Base-by-base conservation (phyloP, 1,140 invertebrate species). In the Zaprionus lachaisei region DNA sequence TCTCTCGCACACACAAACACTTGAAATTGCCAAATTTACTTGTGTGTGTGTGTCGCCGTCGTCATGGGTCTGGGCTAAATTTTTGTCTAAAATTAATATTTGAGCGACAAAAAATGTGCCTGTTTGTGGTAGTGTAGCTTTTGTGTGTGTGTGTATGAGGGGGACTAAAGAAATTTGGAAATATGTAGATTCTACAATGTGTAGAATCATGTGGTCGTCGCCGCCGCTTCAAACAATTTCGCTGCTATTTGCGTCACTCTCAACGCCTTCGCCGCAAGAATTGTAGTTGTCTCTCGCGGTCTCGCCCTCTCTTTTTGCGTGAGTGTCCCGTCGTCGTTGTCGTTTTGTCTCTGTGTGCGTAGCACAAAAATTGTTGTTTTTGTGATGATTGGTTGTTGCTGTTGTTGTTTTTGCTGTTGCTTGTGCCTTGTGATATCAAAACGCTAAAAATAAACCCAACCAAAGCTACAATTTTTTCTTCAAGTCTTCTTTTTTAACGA, bases 11-110 rank as follows among this genome's bases (percentile, higher is more conserved):
- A 37, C 54, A 75, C 54, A 49, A 14, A 51, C 24, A 60, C 28
- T 17, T 26, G 28, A 66, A 62, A 37, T 61, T 73, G 55, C 55
- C 63, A 79, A 57, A 68, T 66, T 71, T 78, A 56, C 41, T 26
- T 63, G 41, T 67, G 65, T 75, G 38, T 81, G 74, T 51, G 76
- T 79, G 66, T 54, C 41, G 41, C n/a, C 67, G 58, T 55, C 57
- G 65, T 34, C 67, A 65, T 80, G 68, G 72, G 64, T 76, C 75
- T 70, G 86, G 77, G 83, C 79, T 77, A 78, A 61, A 79, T 34
- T 74, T 68, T 79, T 63, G 79, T 89, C 84, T 89, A 89, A 89
- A 89, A 90, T 89, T 89, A 89, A 89, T 89, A 89, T 90, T 90
- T 90, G 77, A 83, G 83, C 83, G 84, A 86, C 84, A 86, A 73